phyloP scores from a whole-genome alignment of 2,797 vertebrate species.

The Poliocrania exsul region DNA sequence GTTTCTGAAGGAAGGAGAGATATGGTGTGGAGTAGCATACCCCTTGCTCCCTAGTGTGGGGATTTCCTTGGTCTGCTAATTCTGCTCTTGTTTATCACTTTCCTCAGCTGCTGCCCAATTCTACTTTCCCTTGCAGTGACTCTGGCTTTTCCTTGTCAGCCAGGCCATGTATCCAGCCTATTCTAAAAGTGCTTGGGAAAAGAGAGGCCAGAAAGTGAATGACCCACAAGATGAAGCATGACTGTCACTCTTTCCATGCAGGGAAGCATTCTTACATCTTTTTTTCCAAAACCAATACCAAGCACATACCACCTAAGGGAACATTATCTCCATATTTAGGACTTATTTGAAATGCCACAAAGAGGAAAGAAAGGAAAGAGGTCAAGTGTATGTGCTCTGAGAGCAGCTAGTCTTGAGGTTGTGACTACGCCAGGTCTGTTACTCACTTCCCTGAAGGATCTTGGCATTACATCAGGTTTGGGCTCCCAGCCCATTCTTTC shows the following conservation, averaged over 20 bases:
- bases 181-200: background rate
- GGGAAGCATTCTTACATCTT: background rate
- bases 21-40: background rate
- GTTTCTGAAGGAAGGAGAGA: background rate
- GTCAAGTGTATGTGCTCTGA: background rate
- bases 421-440: accelerated
- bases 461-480: background rate
- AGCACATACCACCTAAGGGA: background rate
- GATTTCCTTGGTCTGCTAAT: background rate
- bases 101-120: background rate
- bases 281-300: background rate
- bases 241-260: background rate
- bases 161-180: background rate
- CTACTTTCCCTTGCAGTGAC: background rate
- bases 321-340: background rate
- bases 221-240: background rate
- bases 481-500: background rate
- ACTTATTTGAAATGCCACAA: background rate
- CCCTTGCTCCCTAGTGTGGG: accelerated
- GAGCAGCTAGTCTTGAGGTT: background rate
- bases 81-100: background rate
- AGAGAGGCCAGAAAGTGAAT: background rate
- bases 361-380: background rate
- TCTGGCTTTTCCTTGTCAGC: background rate
- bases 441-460: background rate